These are phyloP conservation scores for Eumaeus atala DNA, from an alignment of 1,140 invertebrate species.

Conservation along the genomic window DNA sequence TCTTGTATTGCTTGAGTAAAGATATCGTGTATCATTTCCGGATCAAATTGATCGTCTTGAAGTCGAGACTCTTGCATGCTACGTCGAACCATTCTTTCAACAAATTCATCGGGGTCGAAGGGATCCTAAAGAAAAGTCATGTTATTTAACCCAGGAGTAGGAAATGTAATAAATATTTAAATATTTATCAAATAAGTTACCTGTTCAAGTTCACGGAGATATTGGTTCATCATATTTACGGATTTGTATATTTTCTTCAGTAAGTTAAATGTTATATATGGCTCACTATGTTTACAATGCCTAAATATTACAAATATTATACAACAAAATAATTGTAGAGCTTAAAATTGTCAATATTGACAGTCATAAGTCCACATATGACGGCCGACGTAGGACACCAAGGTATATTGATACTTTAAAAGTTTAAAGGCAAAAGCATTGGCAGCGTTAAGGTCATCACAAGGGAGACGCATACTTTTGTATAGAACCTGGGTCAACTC, in stretches of 20 bases:
- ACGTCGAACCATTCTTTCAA: slow-evolving; percentile 95
- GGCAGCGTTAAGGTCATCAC: too few relatives aligned
- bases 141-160: slow-evolving; percentile 8
- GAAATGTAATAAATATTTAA: background rate
- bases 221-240: slow-evolving; percentile 87
- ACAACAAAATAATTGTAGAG: too few relatives aligned
- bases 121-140: slow-evolving; percentile 82
- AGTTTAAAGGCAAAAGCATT: too few relatives aligned
- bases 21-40: slow-evolving; percentile 88
- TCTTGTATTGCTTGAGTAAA: slow-evolving; percentile 93
- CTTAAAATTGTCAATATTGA: too few relatives aligned
- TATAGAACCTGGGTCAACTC: too few relatives aligned
- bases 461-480: too few relatives aligned
- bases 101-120: slow-evolving; percentile 97
- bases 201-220: slow-evolving; percentile 87
- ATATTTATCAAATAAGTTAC: slow-evolving; percentile 51
- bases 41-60: slow-evolving; percentile 82
- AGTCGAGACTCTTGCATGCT: slow-evolving; percentile 86
- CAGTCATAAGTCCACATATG: too few relatives aligned
- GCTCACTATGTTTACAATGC: too few relatives aligned
- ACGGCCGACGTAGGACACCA: too few relatives aligned
- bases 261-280: too few relatives aligned
- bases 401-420: background rate
- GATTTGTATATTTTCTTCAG: background rate
- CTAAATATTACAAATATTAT: too few relatives aligned